These are phyloP conservation scores for Drosophila hamatofila DNA, from an alignment of 2,888 invertebrate genomes.

Conservation along the genomic window DNA sequence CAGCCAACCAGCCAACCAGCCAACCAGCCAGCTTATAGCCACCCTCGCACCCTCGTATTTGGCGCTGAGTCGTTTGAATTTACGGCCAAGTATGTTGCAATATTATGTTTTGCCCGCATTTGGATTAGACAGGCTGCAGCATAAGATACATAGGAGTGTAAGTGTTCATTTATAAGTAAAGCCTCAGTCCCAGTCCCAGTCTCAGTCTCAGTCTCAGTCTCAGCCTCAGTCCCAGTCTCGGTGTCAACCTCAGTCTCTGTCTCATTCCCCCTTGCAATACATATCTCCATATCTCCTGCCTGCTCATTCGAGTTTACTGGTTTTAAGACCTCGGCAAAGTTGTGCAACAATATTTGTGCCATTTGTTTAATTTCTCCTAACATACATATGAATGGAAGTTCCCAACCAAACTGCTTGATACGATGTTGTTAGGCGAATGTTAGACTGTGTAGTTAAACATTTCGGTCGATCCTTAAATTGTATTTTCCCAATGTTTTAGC, in stretches of 20 bases:
- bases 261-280: constrained; percentile 30
- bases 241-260: constrained; percentile 10
- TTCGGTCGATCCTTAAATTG: constrained; percentile 35
- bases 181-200: constrained; percentile 39
- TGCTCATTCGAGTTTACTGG: constrained; percentile 53
- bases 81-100: constrained; percentile 76
- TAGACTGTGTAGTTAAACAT: constrained; percentile 12
- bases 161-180: constrained; percentile 50
- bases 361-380: constrained; percentile 76
- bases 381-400: constrained; percentile 56
- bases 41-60: constrained; percentile 77
- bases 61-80: constrained; percentile 65
- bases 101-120: constrained; percentile 77
- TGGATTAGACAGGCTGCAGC: constrained; percentile 73
- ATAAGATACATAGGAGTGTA: constrained; percentile 34
- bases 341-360: constrained; percentile 79
- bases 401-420: constrained; percentile 25
- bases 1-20: background rate
- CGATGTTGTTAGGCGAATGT: background rate
- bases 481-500: constrained; percentile 14
- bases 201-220: background rate
- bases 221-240: constrained; percentile 19
- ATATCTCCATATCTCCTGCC: constrained; percentile 34
- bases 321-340: constrained; percentile 52
- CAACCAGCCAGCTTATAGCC: constrained; percentile 41